Base-by-base conservation (phyloP, 2,113 vertebrate genomes). In the Penelope pileata region DNA sequence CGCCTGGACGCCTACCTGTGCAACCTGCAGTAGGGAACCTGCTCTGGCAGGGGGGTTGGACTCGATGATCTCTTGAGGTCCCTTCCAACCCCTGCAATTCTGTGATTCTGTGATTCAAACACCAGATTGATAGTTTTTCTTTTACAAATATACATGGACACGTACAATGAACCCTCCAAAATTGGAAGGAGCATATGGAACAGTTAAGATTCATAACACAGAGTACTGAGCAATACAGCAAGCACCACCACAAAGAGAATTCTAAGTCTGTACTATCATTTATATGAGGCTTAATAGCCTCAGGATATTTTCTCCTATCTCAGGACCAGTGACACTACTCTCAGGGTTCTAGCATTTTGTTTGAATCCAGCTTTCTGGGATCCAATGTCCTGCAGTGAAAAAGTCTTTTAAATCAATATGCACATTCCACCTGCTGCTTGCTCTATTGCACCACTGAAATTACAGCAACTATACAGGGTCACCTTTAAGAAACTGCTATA, bases 321-420 rank as follows among this genome's bases (percentile, higher is more conserved):
- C 72, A 88, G 73, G 62, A 70, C 36, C 63, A 12, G 27, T 67
- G 54, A 63, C 66, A 29, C 24, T 26, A 15, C 24, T 77, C 43
- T 94, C 58, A 53, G 47, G 22, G 45, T 32, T 75, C 60, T 29
- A 23, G 7, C n/a, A 75, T 47, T 84, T 83, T 67, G 23, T 53
- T 82, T 83, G 50, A 91, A 84, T 60, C 67, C 68, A 70, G 11
- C n/a, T 92, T 86, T 72, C 68, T 78, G 54, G 34, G 29, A 88
- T 88, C 78, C 76, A 75, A 2, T 40, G 51, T 70, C 91, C 86
- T 83, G 60, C 83, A 70, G 90, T 43, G 88, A 56, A 75, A 77
- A 90, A 74, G 22, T 51, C 48, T 70, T 56, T 56, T 40, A 74
- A 92, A 86, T 92, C 86, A 94, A 90, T 95, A 63, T 51, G 3